Evolutionary conservation across 2,113 vertebrate genomes (phyloP), one percentile per base, ranked within the genome.

Genomic region (Anguilla rostrata): DNA sequence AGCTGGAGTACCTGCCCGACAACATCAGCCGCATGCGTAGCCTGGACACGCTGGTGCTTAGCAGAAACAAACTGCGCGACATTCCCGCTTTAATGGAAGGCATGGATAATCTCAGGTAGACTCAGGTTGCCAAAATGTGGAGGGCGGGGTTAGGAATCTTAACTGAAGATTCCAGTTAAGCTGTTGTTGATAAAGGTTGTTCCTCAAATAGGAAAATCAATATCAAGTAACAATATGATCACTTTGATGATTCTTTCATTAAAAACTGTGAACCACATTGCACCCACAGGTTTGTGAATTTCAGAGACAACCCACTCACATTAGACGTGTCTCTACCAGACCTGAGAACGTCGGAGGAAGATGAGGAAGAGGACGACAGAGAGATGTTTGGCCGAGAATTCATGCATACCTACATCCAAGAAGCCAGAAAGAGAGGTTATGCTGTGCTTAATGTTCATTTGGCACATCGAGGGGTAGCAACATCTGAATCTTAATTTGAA

Each of bases 381-480:
- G 98, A 99, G 91, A 92, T 97, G 94, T 99, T 96, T 1, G 98
- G 98, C 39, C 93, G 96, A 83, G 97, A 99, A 78, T 99, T 99
- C 91, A 99, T 99, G 98, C 94, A 93, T 0, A 0, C 86, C 39
- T 99, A 99, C 84, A 98, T 99, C 92, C 93, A 96, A 84, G 97
- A 98, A 84, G 86, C 94, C 46, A 92, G 94, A n/a, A 94, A 94
- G 89, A 90, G 94, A 92, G 92, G 93, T 63, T 90, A 92, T 5
- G 93, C 94, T 1, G 81, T 89, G 7, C 91, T 95, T 83, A 94
- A 91, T 85, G 29, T 92, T 88, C 91, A 94, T 88, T 34, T 90
- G 2, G 84, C 86, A 53, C 22, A 88, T 81, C 82, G 63, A 79
- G 7, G 41, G 81, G 84, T 91, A 91, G 90, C 29, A 83, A 75